A percentile compares a stretch with the other conserved stretches of the same genome.
Evolutionary conservation across 2,797 vertebrate genomes (phyloP).

Genomic region (Erpetoichthys calabaricus): DNA sequence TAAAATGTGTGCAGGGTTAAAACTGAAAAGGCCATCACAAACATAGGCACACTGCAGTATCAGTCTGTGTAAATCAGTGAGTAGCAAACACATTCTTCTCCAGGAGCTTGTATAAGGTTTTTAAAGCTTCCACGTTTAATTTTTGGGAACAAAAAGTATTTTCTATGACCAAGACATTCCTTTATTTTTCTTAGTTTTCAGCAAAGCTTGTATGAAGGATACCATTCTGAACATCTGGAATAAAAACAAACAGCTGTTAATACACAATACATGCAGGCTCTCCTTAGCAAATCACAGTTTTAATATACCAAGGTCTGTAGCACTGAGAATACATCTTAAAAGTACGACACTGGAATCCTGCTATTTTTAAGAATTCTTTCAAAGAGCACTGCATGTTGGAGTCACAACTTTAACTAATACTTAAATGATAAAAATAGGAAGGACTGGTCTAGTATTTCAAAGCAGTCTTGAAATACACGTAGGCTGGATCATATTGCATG

Average conservation of each 20-base stretch:
- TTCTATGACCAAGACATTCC: conserved; percentile 45
- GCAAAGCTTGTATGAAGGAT: conserved; percentile 34
- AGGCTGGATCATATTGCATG: too few species aligned
- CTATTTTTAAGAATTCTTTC: too few species aligned
- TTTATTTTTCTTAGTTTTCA: conserved; percentile 51
- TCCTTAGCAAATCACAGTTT: conserved; percentile 14
- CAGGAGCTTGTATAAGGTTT: conserved; percentile 13
- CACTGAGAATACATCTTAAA: too few species aligned
- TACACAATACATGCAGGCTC: conserved; percentile 23
- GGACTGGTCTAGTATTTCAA: too few species aligned
- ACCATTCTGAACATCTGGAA: conserved; percentile 48
- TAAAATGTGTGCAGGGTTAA: conserved; percentile 64
- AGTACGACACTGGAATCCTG: too few species aligned
- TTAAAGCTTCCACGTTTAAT: conserved; percentile 28
- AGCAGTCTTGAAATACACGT: too few species aligned
- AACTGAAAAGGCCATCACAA: conserved; percentile 71
- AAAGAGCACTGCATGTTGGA: too few species aligned
- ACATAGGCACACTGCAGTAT: conserved; percentile 82
- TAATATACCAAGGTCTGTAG: too few species aligned
- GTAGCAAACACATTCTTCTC: conserved; percentile 50
- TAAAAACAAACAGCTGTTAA: conserved; percentile 28
- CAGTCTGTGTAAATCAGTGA: conserved; percentile 40
- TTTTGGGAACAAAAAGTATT: conserved; percentile 14
- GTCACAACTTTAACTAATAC: too few species aligned
- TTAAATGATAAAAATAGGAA: too few species aligned